phyloP scores from a whole-genome alignment of 2,113 vertebrate species.

The Girardinichthys multiradiatus region DNA sequence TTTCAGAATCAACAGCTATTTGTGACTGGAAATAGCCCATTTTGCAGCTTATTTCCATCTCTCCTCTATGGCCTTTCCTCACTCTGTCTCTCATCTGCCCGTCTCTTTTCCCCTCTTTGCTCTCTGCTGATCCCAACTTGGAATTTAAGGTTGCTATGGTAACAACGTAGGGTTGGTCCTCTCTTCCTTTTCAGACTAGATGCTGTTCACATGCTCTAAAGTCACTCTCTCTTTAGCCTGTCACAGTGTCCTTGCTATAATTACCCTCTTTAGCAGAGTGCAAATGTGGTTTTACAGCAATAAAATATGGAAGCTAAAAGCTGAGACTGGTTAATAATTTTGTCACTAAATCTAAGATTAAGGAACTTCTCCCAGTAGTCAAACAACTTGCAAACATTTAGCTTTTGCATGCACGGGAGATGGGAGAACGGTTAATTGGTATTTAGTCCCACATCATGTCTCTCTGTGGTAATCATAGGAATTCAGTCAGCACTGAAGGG shows the following conservation, averaged over 20 bases:
- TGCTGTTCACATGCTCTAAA: conserved; percentile 61
- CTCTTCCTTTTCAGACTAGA: conserved; percentile 68
- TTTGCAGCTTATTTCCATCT: conserved; percentile 16
- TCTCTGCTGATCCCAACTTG: conserved; percentile 79
- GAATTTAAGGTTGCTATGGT: conserved; percentile 82
- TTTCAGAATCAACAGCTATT: conserved; percentile 41
- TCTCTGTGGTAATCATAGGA: neutral
- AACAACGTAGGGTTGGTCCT: conserved; percentile 78
- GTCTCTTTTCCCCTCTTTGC: conserved; percentile 25
- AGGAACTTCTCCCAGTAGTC: neutral
- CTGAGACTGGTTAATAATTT: neutral
- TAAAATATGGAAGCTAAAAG: neutral
- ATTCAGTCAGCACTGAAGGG: neutral
- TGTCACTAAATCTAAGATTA: neutral
- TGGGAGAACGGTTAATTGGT: neutral
- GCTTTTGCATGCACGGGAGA: neutral
- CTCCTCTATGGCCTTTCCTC: conserved; percentile 36
- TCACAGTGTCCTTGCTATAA: conserved; percentile 34
- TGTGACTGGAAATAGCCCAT: conserved; percentile 50
- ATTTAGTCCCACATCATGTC: neutral
- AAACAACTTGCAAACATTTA: neutral
- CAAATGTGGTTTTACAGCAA: neutral
- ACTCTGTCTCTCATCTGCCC: conserved; percentile 50
- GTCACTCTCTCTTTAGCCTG: conserved; percentile 41
- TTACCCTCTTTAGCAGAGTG: conserved; percentile 7